These are phyloP conservation scores for Drosophila koepferae DNA, from an alignment of 2,888 invertebrate genomes.

Conservation along the genomic window DNA sequence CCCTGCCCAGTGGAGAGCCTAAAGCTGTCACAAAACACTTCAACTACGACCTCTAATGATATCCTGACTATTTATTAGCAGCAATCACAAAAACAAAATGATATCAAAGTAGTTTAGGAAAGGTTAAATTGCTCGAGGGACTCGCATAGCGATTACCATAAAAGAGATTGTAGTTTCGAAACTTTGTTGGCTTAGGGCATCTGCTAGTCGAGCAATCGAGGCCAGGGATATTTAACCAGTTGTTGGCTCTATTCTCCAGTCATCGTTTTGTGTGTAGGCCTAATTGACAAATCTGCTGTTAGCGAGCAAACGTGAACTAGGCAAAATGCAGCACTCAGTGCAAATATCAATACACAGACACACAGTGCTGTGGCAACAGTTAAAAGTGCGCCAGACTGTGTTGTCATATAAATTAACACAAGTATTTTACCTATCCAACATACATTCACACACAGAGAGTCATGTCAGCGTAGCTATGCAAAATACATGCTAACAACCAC, in stretches of 20 bases:
- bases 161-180: neutral
- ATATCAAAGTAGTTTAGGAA: neutral
- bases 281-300: constrained; percentile 75
- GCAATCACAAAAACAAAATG: neutral
- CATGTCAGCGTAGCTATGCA: constrained; percentile 32
- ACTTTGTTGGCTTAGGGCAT: constrained; percentile 22
- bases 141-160: neutral
- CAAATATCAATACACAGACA: constrained; percentile 31
- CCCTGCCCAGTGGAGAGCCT: neutral
- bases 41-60: neutral
- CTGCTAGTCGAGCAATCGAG: neutral
- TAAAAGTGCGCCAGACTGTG: constrained; percentile 50
- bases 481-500: constrained; percentile 76
- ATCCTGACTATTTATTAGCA: constrained; percentile 2
- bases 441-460: constrained; percentile 13
- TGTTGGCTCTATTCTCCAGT: constrained; percentile 25
- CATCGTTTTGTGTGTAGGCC: constrained; percentile 52
- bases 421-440: constrained; percentile 63
- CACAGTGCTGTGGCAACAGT: constrained; percentile 5
- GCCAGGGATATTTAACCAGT: neutral
- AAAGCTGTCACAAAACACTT: neutral
- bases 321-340: constrained; percentile 46
- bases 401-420: constrained; percentile 72
- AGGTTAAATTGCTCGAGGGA: neutral
- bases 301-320: constrained; percentile 60